phyloP scores from a whole-genome alignment of 2,113 vertebrate genomes.

The Passer montanus region DNA sequence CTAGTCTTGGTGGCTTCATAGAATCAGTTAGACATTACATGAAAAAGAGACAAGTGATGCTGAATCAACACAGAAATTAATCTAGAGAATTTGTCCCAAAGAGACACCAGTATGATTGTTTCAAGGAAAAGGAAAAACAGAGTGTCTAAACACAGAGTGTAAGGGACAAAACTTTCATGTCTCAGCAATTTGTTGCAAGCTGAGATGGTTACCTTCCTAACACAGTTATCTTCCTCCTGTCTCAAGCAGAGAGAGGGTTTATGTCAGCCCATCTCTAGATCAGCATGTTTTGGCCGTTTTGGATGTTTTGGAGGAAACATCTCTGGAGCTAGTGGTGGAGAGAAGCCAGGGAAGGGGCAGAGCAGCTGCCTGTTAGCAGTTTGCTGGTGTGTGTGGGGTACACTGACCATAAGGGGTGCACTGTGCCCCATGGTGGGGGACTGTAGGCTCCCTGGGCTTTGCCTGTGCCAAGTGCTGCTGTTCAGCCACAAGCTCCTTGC shows the following conservation, averaged over 20 bases:
- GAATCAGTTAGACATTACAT: neutral
- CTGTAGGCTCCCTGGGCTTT: neutral
- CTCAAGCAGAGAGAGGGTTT: neutral
- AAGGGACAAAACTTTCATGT: neutral
- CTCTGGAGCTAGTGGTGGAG: neutral
- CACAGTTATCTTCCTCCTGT: neutral
- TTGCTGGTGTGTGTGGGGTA: fast-evolving
- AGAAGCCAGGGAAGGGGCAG: neutral
- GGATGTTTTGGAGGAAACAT: neutral
- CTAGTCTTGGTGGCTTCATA: neutral
- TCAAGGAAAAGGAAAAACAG: neutral
- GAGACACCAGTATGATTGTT: neutral
- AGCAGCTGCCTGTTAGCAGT: neutral
- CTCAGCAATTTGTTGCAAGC: neutral
- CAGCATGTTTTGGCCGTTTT: neutral
- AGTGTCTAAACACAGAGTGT: neutral
- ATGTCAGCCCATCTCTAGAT: fast-evolving
- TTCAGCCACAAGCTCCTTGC: neutral
- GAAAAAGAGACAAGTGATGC: neutral
- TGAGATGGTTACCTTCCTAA: neutral
- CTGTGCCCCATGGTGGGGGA: fast-evolving
- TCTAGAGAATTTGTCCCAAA: neutral
- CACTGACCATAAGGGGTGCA: fast-evolving
- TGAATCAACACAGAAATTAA: neutral
- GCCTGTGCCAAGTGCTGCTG: neutral